A percentile compares a stretch with the other conserved stretches of the same genome.
Evolutionary conservation across 2,113 vertebrate genomes (phyloP).

Genomic region (Pelodiscus sinensis): DNA sequence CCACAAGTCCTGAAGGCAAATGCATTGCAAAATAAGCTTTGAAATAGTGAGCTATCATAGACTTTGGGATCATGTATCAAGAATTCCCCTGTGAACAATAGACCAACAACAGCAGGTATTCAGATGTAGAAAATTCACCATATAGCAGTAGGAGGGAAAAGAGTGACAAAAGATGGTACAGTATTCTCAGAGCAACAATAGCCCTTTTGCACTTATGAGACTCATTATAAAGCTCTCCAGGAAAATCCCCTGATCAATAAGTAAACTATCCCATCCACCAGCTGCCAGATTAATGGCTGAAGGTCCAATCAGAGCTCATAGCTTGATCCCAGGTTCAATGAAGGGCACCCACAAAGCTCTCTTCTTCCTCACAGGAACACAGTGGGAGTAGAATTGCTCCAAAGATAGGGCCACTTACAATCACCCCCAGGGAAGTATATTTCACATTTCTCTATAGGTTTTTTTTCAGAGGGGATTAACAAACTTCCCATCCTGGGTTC

Average conservation of each 20-base stretch:
- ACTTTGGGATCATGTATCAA: not conserved
- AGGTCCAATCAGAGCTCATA: not conserved
- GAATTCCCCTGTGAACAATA: not conserved
- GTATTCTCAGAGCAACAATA: not conserved
- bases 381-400: not conserved
- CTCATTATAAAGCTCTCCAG: not conserved
- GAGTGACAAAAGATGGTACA: not conserved
- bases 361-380: not conserved
- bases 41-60: not conserved
- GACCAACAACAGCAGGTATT: not conserved
- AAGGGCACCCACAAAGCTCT: rapidly evolving
- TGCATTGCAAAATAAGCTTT: not conserved
- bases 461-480: not conserved
- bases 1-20: not conserved
- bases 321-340: not conserved
- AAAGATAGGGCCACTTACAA: not conserved
- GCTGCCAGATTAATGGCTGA: not conserved
- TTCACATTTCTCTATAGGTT: not conserved
- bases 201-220: not conserved
- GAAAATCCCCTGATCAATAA: not conserved
- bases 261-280: not conserved
- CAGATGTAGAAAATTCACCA: not conserved
- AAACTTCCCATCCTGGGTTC: rapidly evolving
- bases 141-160: not conserved
- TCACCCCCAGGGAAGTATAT: not conserved